These are phyloP conservation scores for Urocitellus parryii DNA, from an alignment of 2,113 vertebrate genomes.

Conservation along the genomic window DNA sequence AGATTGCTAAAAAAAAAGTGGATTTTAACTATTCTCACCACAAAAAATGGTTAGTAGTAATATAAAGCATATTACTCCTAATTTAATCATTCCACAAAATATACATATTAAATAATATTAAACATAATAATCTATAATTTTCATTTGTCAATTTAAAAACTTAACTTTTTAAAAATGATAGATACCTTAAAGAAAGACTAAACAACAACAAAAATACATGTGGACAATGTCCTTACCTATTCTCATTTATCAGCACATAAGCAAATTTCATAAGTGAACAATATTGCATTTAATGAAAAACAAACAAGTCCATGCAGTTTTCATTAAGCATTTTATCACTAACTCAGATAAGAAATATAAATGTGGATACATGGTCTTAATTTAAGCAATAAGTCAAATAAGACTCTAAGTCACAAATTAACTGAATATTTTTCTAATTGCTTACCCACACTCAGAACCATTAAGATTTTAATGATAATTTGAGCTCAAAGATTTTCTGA, in stretches of 20 bases:
- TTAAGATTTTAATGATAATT: neutral
- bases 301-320: neutral
- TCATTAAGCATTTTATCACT: slow-evolving; percentile 19
- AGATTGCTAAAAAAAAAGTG: neutral
- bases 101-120: neutral
- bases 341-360: slow-evolving; percentile 1
- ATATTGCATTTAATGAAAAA: neutral
- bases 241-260: neutral
- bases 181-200: neutral
- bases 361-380: neutral
- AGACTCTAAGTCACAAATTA: slow-evolving; percentile 18
- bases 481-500: slow-evolving; percentile 22
- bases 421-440: neutral
- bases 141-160: neutral
- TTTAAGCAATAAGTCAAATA: slow-evolving; percentile 32
- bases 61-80: neutral
- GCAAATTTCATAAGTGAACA: neutral
- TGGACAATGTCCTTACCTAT: neutral
- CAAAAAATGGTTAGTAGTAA: neutral
- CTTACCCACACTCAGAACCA: neutral
- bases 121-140: neutral
- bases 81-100: neutral
- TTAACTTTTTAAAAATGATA: neutral
- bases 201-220: neutral
- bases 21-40: neutral